phyloP scores from a whole-genome alignment of 1,140 invertebrate genomes.

The Drosophila setifemur region DNA sequence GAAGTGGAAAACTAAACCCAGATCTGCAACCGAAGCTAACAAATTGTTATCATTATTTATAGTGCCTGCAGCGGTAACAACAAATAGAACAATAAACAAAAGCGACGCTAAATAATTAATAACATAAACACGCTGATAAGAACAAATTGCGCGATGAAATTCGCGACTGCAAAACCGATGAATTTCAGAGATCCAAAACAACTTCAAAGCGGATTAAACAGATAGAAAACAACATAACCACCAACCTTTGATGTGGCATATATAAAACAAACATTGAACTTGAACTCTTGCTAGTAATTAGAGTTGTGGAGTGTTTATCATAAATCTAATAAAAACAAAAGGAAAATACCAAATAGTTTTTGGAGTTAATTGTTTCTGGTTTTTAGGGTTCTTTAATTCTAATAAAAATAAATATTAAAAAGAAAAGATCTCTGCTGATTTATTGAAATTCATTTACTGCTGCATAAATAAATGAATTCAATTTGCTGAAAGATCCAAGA shows the following conservation, averaged over 20 bases:
- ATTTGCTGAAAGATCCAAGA: slow-evolving; percentile 33
- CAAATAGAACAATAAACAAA: background rate
- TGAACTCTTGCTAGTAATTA: background rate
- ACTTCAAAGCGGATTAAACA: background rate
- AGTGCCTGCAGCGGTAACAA: slow-evolving; percentile 1
- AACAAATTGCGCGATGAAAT: slow-evolving; percentile 19
- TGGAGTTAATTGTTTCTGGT: too few species aligned
- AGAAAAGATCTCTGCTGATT: slow-evolving; percentile 33
- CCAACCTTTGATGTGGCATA: too few species aligned
- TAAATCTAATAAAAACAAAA: too few species aligned
- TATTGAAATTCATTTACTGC: slow-evolving; percentile 58
- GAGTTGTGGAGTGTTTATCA: too few species aligned
- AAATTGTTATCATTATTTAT: slow-evolving; percentile 10
- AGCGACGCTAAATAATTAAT: slow-evolving; percentile 8
- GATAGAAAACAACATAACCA: background rate
- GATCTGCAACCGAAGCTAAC: slow-evolving; percentile 8
- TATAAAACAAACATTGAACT: slow-evolving; percentile 13
- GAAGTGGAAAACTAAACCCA: background rate
- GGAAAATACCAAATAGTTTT: background rate
- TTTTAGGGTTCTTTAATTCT: too few species aligned
- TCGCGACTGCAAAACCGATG: background rate
- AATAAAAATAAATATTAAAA: too few species aligned
- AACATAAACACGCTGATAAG: slow-evolving; percentile 13
- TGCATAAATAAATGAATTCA: slow-evolving; percentile 67
- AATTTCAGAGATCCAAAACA: slow-evolving; percentile 1